Evolutionary conservation across 2,113 vertebrate genomes (phyloP).

Genomic region (Melanerpes aurifrons): DNA sequence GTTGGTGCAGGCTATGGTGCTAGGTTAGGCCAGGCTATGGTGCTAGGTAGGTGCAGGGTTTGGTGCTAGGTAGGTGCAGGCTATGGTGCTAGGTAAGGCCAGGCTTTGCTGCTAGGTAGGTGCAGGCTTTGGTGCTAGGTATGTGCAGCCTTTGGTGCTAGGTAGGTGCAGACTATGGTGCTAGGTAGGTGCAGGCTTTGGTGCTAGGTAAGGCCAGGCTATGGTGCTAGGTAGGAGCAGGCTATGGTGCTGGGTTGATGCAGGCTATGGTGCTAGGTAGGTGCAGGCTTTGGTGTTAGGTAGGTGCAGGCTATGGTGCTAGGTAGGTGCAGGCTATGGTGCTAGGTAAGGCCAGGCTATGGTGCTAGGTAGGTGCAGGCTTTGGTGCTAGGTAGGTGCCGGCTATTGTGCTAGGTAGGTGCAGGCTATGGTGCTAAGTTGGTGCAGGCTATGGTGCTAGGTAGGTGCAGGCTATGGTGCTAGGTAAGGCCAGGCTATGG

Average conservation of each 20-base stretch:
- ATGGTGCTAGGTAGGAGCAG: no score
- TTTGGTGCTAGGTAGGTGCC: slow-evolving; percentile 31
- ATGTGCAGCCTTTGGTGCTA: slow-evolving; percentile 20
- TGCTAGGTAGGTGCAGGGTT: no score
- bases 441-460: slow-evolving; percentile 51
- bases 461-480: background rate
- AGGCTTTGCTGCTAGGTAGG: no score
- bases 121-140: no score
- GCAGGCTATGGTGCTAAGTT: slow-evolving; percentile 67
- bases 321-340: no score
- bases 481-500: no score
- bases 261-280: slow-evolving; percentile 67
- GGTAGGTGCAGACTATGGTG: slow-evolving; percentile 58
- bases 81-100: slow-evolving; percentile 1
- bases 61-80: no score
- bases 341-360: slow-evolving; percentile 67
- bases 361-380: slow-evolving; percentile 68
- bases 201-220: no score
- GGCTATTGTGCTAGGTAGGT: no score
- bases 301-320: no score
- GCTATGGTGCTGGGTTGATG: slow-evolving; percentile 68
- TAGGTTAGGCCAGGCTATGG: no score
- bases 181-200: slow-evolving; percentile 58
- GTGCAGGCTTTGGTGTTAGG: slow-evolving; percentile 67
- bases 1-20: no score